These are phyloP conservation scores for Mycetomoellerius zeteki DNA, from an alignment of 1,140 invertebrate genomes.

Conservation along the genomic window DNA sequence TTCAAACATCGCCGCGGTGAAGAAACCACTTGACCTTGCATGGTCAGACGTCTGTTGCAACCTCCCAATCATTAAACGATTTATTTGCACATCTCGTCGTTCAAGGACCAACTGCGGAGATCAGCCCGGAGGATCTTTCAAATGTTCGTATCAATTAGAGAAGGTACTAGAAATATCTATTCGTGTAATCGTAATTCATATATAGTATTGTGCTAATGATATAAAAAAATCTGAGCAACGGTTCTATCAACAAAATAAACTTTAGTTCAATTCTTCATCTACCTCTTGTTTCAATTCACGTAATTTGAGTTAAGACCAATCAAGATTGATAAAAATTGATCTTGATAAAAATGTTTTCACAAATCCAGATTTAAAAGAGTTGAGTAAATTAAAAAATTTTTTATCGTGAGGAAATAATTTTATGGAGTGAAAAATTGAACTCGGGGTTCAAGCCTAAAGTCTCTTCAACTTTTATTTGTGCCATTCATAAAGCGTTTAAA, in stretches of 20 bases:
- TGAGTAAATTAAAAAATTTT: background rate
- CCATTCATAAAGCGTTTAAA: background rate
- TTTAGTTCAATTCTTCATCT: background rate
- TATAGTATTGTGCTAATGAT: background rate
- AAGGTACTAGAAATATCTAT: background rate
- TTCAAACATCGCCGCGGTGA: conserved; percentile 47
- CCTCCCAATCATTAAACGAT: conserved; percentile 48
- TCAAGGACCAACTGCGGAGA: background rate
- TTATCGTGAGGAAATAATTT: background rate
- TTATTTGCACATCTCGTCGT: conserved; percentile 39
- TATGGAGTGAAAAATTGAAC: background rate
- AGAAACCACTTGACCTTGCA: conserved; percentile 60
- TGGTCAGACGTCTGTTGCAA: conserved; percentile 51
- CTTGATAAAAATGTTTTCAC: background rate
- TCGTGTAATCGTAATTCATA: background rate
- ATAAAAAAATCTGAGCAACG: background rate
- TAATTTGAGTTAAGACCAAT: background rate
- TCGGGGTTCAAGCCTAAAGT: background rate
- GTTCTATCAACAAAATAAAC: background rate
- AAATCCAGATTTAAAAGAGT: background rate
- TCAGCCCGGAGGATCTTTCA: background rate
- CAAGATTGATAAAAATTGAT: background rate
- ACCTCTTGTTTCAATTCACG: background rate
- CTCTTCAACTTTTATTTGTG: background rate
- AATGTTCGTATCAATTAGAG: background rate